Percentiles rank a stretch among this genome's conserved stretches.
Evolutionary conservation across 2,113 vertebrate species (phyloP).

Genomic region (Alces alces): DNA sequence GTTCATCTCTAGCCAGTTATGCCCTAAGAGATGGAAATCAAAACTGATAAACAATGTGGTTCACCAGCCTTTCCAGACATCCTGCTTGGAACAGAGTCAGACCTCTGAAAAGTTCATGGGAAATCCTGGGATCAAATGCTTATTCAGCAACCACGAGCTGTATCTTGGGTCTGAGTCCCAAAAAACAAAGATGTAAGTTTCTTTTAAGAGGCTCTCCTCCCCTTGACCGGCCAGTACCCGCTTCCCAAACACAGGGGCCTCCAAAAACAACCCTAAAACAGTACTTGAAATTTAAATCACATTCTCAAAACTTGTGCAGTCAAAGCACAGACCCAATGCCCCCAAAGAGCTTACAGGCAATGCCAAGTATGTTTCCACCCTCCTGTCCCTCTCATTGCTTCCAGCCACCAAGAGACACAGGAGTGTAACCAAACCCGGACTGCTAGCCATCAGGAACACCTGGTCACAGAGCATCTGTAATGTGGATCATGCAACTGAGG

Average conservation of each 20-base stretch:
- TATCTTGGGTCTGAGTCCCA: not conserved
- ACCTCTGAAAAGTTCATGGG: not conserved
- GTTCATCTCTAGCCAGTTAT: not conserved
- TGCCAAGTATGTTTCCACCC: accelerated
- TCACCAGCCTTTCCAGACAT: not conserved
- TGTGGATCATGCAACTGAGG: not conserved
- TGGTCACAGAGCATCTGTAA: too few species aligned
- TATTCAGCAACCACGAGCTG: not conserved
- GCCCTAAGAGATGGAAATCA: not conserved
- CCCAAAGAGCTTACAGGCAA: accelerated
- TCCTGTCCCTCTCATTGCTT: not conserved
- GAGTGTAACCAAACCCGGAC: not conserved
- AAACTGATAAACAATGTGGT: not conserved
- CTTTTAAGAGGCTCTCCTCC: not conserved
- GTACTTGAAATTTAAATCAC: not conserved
- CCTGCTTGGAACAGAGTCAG: not conserved
- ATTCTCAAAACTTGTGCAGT: not conserved
- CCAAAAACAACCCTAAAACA: not conserved
- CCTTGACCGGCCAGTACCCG: not conserved
- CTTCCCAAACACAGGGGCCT: not conserved
- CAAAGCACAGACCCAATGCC: not conserved
- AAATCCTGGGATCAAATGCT: not conserved
- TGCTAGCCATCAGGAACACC: accelerated
- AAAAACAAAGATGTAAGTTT: not conserved
- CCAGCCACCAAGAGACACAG: not conserved